Evolutionary conservation across 2,888 invertebrate genomes (phyloP), one percentile per base, ranked within the genome.

Genomic region (Ceriagrion tenellum): DNA sequence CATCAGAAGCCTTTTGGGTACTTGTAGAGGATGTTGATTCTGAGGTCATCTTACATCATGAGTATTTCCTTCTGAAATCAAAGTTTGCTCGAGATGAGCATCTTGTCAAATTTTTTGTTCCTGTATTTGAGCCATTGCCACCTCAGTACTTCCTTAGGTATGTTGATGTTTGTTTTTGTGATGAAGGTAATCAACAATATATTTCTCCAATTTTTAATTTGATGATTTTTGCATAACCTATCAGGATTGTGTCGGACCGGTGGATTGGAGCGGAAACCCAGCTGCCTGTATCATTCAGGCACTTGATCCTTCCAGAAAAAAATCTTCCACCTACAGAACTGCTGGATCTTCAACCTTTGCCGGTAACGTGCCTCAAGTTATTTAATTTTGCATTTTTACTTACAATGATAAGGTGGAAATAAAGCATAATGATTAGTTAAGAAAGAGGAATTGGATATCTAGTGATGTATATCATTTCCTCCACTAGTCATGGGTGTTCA

Each of bases 311-410:
- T 88, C 99, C 99, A 0, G 99, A 99, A 97, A 99, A 99, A 97
- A 99, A 99, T 97, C 98, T 99, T 90, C 99, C 99, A 0, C 99
- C 99, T 0, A 99, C 99, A 0, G 99, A 99, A 96, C 97, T 99
- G 95, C 97, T 99, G 95, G 99, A 99, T 97, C 97, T 99, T 81
- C 99, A 99, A 97, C 99, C 99, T 0, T 97, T 99, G 95, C 99
- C 99, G 0, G 97, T 98, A 95, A 96, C 81, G 13, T 95, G 81
- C 59, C 35, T 2, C 10, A 40, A 35, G 0, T 23, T n/a, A 0
- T 59, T 23, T 20, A 23, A 4, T 47, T 47, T 47, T 47, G 8
- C 47, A 47, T 8, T 47, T 47, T 4, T 47, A 47, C 8, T 47
- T 8, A 47, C 47, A 47, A 47, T 47, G 8, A 47, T 47, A 8